A percentile compares a stretch with the other conserved stretches of the same genome.
phyloP scores from a whole-genome alignment of 2,113 vertebrate genomes.

The Hemichromis elongatus region DNA sequence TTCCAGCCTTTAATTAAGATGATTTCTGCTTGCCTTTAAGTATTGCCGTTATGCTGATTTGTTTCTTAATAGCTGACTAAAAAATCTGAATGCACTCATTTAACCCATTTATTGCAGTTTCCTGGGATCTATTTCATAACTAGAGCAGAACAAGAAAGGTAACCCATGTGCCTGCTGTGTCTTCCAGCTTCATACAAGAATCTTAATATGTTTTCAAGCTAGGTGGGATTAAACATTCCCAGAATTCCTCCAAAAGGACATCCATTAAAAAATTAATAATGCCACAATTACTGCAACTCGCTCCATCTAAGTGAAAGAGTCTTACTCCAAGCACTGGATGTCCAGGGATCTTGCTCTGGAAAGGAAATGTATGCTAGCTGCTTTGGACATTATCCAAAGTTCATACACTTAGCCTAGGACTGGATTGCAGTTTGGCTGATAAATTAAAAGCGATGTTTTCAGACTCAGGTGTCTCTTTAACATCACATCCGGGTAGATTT shows the following conservation, averaged over 20 bases:
- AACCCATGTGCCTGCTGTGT: not conserved
- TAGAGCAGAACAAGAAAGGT: not conserved
- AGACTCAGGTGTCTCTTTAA: not conserved
- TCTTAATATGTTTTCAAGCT: not conserved
- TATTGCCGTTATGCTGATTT: not conserved
- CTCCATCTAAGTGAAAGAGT: not conserved
- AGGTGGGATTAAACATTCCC: not conserved
- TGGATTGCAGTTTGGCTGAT: not conserved
- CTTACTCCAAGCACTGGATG: not conserved
- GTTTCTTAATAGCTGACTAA: not conserved
- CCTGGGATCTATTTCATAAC: not conserved
- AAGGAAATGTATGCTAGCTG: not conserved
- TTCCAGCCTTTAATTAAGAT: not conserved
- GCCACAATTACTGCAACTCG: not conserved
- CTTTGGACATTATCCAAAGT: not conserved
- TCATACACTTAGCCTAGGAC: not conserved
- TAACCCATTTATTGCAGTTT: not conserved
- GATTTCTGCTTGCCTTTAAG: not conserved
- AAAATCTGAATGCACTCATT: not conserved
- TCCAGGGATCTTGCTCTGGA: not conserved
- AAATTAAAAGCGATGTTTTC: not conserved
- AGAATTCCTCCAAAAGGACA: slow-evolving; percentile 1
- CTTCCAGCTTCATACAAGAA: not conserved
- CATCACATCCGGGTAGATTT: not conserved
- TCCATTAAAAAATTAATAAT: not conserved